Evolutionary conservation across 2,797 vertebrate genomes (phyloP), one percentile per base, ranked within the genome.

Genomic region (Loris lydekkerianus): DNA sequence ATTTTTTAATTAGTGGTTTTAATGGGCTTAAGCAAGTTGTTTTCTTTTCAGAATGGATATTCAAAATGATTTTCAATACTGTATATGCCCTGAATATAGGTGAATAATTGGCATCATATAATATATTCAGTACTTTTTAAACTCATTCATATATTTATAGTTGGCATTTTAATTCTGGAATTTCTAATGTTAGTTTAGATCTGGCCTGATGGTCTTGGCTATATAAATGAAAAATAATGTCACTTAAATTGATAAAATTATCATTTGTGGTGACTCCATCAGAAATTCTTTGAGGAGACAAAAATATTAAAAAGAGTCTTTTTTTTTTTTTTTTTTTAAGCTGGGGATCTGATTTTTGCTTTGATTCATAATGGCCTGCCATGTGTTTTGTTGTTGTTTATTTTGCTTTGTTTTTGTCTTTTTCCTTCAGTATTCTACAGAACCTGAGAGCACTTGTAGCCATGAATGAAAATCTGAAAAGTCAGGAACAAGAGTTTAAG

Each of bases 381-480:
- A 4, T 29, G 1, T 60, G 43, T 85, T 92, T 31, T 85, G 40
- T 65, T 63, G 23, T 63, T 29, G 5, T 23, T 29, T n/a, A 18
- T 18, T 31, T 65, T 15, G 5, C 14, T 31, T n/a, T 67, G 7
- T 88, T 34, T 86, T 67, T 10, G 25, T 97, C 93, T 98, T 97
- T 82, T 95, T 96, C 97, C 82, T 81, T 88, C 98, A 99, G 99
- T 80, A 18, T 99, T 90, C 98, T 99, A 46, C 99, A 99, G 98
- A 99, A 98, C 97, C 98, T 99, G 77, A 98, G 98, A 95, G 98
- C 98, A 8, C 98, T 99, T 91, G 99, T 99, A 58, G 99, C 99
- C 27, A 99, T 99, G 99, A 99, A 99, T 89, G 99, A 99, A 97
- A 99, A 98, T 97, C 98, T 99, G 58, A 99, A 99, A 98, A 98